A percentile compares a stretch with the other conserved stretches of the same genome.
Conservation (phyloP, 2,888 invertebrate genomes). For the Hemaris fuciformis region DNA sequence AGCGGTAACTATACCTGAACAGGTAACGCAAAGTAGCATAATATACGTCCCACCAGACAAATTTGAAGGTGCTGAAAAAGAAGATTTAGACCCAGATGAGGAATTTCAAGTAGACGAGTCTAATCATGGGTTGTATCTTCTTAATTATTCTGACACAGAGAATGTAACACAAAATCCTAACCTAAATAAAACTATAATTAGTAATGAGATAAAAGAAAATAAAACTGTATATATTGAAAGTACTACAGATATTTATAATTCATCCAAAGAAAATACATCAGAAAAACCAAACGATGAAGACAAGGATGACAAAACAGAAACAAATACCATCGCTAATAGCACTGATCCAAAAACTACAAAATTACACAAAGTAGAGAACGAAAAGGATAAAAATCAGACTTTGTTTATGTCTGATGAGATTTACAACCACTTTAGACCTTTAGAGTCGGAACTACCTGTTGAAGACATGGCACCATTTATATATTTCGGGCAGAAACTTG, state of each 20-base stretch:
- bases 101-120: constrained; percentile 80
- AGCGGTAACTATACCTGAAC: constrained; percentile 47
- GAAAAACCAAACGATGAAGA: constrained; percentile 36
- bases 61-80: constrained; percentile 70
- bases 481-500: constrained; percentile 85
- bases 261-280: constrained; percentile 37
- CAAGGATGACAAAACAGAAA: constrained; percentile 54
- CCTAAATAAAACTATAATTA: constrained; percentile 46
- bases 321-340: constrained; percentile 59
- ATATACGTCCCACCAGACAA: constrained; percentile 74
- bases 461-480: constrained; percentile 87
- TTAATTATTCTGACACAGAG: constrained; percentile 75
- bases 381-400: constrained; percentile 77
- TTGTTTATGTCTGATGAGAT: constrained; percentile 83
- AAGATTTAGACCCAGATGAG: constrained; percentile 76
- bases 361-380: constrained; percentile 54
- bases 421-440: constrained; percentile 84
- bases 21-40: constrained; percentile 58
- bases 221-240: constrained; percentile 37
- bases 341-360: constrained; percentile 57
- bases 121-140: constrained; percentile 74
- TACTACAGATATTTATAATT: constrained; percentile 32
- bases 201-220: constrained; percentile 44
- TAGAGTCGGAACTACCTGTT: constrained; percentile 82
- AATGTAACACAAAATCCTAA: constrained; percentile 59